Evolutionary conservation across 2,888 invertebrate species (phyloP), one percentile per base, ranked within the genome.

Genomic region (Apamea sordens): DNA sequence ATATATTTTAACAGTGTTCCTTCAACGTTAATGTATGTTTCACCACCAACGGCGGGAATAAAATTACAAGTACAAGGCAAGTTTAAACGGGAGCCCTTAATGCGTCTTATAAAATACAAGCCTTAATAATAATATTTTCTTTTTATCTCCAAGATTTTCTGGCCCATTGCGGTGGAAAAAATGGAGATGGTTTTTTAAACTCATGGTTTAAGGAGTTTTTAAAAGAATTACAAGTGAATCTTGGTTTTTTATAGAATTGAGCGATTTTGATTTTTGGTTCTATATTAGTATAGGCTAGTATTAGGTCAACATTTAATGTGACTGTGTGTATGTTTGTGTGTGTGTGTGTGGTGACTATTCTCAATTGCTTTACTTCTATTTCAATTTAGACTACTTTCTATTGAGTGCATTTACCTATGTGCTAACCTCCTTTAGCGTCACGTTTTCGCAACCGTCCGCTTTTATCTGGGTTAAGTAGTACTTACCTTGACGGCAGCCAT

Each of bases 1-100:
- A 78, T 84, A 81, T 78, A 81, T 84, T 84, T 78, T 75, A 84
- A 81, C 84, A 76, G 73, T 81, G 86, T 84, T 78, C 78, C 63
- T 72, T 76, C 73, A 61, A 80, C 76, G 65, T 65, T 83, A 80
- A 83, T 80, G 80, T 75, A 65, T 85, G 82, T 83, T 86, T 44
- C 72, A 53, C 76, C 72, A 79, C 77, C 72, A 73, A 67, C 69
- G 72, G 68, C 28, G 74, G 24, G 80, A 86, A 86, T 84, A 78
- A 85, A 65, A 79, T 85, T 73, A 82, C 72, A 85, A 64, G 76
- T 69, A 83, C 83, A 70, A 67, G 76, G 56, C 65, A 74, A 79
- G 72, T 83, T 82, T 74, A 74, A 85, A 74, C 68, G 70, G 67
- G 41, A 76, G 64, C 76, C 76, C 67, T 74, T 79, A 63, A 56